Percentiles rank a stretch among this genome's conserved stretches.
phyloP scores from a whole-genome alignment of 2,113 vertebrate genomes.

The Rhadina sibilatrix region DNA sequence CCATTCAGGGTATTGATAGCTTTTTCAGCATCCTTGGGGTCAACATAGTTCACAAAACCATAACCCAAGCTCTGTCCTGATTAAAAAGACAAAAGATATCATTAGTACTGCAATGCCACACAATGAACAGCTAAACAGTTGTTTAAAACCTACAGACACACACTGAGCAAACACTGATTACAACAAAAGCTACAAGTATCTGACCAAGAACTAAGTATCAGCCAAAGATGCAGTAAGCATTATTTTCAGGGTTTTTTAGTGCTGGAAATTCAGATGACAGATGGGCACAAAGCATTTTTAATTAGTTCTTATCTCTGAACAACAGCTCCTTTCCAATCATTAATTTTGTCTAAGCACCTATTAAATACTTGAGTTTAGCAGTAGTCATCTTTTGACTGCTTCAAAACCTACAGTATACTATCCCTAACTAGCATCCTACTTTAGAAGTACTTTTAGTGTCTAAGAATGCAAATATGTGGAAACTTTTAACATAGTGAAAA shows the following conservation, averaged over 20 bases:
- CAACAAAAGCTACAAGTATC: not conserved
- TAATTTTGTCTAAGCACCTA: not conserved
- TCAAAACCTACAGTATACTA: not conserved
- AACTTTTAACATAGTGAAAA: not conserved
- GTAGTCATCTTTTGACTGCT: not conserved
- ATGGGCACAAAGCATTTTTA: not conserved
- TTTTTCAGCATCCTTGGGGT: slow-evolving; percentile 97
- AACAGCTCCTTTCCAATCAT: not conserved
- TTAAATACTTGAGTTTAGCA: not conserved
- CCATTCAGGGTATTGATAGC: slow-evolving; percentile 97
- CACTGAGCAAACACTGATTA: not conserved
- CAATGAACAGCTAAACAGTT: not conserved
- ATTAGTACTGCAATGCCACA: not conserved
- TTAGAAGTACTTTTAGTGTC: not conserved
- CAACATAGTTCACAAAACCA: slow-evolving; percentile 98
- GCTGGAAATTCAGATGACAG: not conserved
- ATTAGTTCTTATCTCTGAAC: not conserved
- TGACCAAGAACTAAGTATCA: not conserved
- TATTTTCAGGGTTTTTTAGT: not conserved
- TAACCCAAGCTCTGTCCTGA: slow-evolving; percentile 97
- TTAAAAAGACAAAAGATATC: not conserved
- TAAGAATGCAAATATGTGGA: not conserved
- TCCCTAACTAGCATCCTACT: not conserved
- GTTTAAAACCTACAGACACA: not conserved
- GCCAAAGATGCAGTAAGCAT: not conserved